A percentile compares a stretch with the other conserved stretches of the same genome.
These are phyloP conservation scores for Siniperca chuatsi DNA, from an alignment of 2,113 vertebrate genomes.

Conservation along the genomic window DNA sequence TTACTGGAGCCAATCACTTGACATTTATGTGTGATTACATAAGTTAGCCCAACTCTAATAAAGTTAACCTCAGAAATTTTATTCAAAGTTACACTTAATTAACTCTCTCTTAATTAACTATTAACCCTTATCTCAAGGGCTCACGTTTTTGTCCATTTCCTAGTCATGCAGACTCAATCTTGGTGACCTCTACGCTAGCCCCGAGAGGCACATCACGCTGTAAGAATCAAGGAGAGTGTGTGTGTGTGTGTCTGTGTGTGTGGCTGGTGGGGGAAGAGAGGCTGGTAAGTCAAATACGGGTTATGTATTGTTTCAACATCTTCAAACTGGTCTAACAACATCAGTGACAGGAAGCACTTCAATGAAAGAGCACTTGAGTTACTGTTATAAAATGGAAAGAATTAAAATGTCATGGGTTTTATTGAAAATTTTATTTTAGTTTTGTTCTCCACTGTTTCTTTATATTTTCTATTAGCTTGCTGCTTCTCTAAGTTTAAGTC, in stretches of 20 bases:
- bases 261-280: neutral
- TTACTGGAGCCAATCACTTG: conserved; percentile 26
- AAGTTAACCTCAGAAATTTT: conserved; percentile 25
- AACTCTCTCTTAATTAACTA: too few relatives aligned
- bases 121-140: neutral
- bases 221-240: conserved; percentile 6
- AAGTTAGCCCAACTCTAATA: conserved; percentile 31
- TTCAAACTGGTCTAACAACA: conserved; percentile 36
- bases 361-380: neutral
- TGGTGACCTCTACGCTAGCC: conserved; percentile 13
- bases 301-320: conserved; percentile 70
- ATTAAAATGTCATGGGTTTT: neutral
- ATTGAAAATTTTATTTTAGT: neutral
- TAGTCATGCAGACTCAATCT: conserved; percentile 31
- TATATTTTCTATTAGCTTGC: neutral
- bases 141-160: conserved; percentile 22
- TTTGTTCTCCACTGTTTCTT: neutral
- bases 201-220: neutral
- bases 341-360: neutral
- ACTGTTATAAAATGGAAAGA: neutral
- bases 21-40: conserved; percentile 49
- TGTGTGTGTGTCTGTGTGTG: conserved; percentile 33
- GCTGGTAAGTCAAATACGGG: conserved; percentile 58
- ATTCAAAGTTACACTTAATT: conserved; percentile 35
- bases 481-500: neutral